Evolutionary conservation across 1,140 invertebrate species (phyloP).

Genomic region (Meloidogyne chitwoodi): DNA sequence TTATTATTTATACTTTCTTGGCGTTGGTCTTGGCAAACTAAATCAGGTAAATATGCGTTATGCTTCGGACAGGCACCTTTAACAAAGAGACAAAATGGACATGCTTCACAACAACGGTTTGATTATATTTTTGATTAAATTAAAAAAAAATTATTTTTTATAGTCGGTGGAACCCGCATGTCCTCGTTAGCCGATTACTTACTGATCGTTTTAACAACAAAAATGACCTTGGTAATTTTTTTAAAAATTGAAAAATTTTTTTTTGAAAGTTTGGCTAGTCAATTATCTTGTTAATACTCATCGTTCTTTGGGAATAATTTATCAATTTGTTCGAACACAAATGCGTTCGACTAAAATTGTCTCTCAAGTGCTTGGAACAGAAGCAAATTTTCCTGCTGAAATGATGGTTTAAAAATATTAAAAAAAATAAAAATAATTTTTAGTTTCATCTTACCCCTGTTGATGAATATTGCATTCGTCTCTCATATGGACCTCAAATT

Average conservation of each 20-base stretch:
- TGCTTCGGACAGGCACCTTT: constrained; percentile 13
- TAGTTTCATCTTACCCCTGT: constrained; percentile 24
- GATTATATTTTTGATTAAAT: not conserved
- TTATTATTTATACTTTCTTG: constrained; percentile 27
- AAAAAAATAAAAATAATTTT: not conserved
- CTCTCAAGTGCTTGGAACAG: constrained; percentile 23
- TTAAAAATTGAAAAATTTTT: not conserved
- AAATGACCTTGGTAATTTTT: constrained; percentile 9
- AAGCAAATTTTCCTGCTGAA: constrained; percentile 25
- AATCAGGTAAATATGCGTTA: constrained; percentile 2
- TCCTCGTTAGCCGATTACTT: constrained; percentile 18
- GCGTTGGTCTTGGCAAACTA: not conserved
- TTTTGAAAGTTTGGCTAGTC: constrained; percentile 14
- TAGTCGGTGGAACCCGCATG: constrained; percentile 32
- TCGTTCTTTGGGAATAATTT: not conserved
- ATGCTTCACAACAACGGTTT: not conserved
- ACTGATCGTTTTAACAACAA: constrained; percentile 25
- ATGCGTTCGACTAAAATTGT: constrained; percentile 22
- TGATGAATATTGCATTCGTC: constrained; percentile 19
- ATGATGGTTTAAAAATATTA: constrained; percentile 12
- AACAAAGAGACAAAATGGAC: not conserved
- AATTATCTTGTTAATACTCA: constrained; percentile 31
- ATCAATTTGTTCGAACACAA: constrained; percentile 3
- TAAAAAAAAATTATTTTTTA: too few species aligned
- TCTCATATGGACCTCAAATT: constrained; percentile 19